Evolutionary conservation across 2,113 vertebrate species (phyloP).

Genomic region (Cyanocitta stelleri): DNA sequence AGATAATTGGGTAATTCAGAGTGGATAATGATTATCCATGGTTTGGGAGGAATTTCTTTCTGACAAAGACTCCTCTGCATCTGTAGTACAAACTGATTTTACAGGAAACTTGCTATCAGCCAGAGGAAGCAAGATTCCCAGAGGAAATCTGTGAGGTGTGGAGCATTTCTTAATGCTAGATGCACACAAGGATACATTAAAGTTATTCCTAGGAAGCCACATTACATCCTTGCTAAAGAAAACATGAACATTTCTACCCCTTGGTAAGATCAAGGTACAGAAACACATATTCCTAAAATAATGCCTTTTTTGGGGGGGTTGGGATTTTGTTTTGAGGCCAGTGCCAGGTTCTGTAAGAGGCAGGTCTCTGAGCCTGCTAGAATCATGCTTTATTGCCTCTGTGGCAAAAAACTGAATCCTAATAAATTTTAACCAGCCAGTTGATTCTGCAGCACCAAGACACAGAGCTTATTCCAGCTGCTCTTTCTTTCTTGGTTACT

Average conservation of each 20-base stretch:
- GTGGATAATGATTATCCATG: background rate
- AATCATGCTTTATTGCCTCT: background rate
- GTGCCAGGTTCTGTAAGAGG: background rate
- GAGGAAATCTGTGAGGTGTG: background rate
- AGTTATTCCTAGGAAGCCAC: background rate
- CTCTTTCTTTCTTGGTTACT: background rate
- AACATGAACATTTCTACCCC: background rate
- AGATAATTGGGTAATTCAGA: background rate
- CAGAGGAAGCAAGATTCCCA: background rate
- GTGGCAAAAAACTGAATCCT: background rate
- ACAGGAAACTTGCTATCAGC: background rate
- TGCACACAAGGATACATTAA: background rate
- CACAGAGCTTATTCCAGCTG: background rate
- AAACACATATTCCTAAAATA: background rate
- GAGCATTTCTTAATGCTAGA: background rate
- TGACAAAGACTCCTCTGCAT: background rate
- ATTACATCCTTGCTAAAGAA: background rate
- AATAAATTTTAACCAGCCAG: background rate
- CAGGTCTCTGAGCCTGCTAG: background rate
- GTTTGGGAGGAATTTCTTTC: background rate
- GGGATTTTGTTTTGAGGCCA: background rate
- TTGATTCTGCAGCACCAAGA: background rate
- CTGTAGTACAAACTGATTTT: background rate
- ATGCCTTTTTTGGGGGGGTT: background rate
- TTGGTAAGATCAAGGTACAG: background rate